Base-by-base conservation (phyloP, 2,113 vertebrate genomes). In the Chionis minor region DNA sequence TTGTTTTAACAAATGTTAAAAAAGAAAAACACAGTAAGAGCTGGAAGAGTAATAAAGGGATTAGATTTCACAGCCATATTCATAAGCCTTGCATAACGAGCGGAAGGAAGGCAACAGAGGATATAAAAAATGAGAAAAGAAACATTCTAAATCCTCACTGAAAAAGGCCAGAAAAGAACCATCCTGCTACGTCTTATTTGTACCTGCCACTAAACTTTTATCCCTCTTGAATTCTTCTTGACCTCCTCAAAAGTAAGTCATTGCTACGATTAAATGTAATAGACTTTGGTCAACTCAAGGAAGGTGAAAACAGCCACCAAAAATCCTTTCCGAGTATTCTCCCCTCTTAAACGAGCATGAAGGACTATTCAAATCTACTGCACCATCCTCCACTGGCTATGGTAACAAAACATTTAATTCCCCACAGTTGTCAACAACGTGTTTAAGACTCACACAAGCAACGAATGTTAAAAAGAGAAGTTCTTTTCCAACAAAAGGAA, bases 401-500 rank as follows among this genome's bases (percentile, higher is more conserved):
- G 8, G 55, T 61, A 92, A 96, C 85, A 91, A 96, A 94, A 92
- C 35, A 80, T 66, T 73, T 94, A 82, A 96, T 92, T 97, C 88
- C 79, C 83, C 40, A 81, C 28, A 86, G 81, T 49, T 90, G 86
- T 96, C 95, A 92, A 94, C 77, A 86, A 93, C 63, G 59, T 24
- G 42, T 88, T 95, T 86, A 92, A 92, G 84, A 73, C 61, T 86
- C 77, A 55, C 32, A 71, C 77, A 95, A 96, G 86, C 54, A 92
- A 95, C 0, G 0, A 69, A 90, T 86, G 71, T 73, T 97, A 94
- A 95, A 96, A 96, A 78, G 47, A 72, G 11, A 95, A 74, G 55
- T 66, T 96, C 42, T 94, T 63, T 92, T 61, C 87, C 81, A 94
- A 86, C 93, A 96, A 90, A 97, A 96, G 67, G 30, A 47, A 95